Conservation (phyloP, 1,140 invertebrate genomes). For the Eupristina koningsbergeri region DNA sequence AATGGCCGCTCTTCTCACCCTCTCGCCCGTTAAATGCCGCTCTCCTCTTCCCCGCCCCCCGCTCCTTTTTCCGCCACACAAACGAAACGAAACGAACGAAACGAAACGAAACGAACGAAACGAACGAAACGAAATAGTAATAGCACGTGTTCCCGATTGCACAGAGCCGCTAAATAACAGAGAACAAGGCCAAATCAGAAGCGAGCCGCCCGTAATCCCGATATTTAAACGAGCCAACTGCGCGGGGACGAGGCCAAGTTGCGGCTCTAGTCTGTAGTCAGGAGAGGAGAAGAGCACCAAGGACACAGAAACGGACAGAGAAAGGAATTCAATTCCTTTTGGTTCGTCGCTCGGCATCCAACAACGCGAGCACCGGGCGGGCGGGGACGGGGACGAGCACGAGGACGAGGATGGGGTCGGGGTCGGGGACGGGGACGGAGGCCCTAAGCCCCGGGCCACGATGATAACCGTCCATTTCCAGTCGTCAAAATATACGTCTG, state of each 20-base stretch:
- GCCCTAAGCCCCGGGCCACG: not conserved
- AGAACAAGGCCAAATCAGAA: slow-evolving; percentile 52
- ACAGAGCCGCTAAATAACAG: slow-evolving; percentile 60
- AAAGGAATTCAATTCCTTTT: slow-evolving; percentile 37
- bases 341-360: slow-evolving; percentile 4
- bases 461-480: slow-evolving; percentile 63
- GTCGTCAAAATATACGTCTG: slow-evolving; percentile 70
- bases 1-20: slow-evolving; percentile 39
- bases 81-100: too few species aligned
- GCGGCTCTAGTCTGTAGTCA: not conserved
- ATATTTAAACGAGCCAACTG: slow-evolving; percentile 63
- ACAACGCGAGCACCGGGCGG: not conserved
- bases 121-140: slow-evolving; percentile 56
- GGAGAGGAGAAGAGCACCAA: slow-evolving; percentile 49
- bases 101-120: too few species aligned
- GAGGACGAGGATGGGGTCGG: not conserved
- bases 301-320: slow-evolving; percentile 21
- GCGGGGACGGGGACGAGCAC: not conserved
- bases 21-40: not conserved
- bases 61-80: too few species aligned
- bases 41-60: too few species aligned
- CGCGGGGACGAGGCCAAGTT: not conserved
- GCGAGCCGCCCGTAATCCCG: slow-evolving; percentile 20
- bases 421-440: not conserved
- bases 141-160: slow-evolving; percentile 34